Conservation (phyloP, 2,888 invertebrate species). For the Creontiades dilutus region DNA sequence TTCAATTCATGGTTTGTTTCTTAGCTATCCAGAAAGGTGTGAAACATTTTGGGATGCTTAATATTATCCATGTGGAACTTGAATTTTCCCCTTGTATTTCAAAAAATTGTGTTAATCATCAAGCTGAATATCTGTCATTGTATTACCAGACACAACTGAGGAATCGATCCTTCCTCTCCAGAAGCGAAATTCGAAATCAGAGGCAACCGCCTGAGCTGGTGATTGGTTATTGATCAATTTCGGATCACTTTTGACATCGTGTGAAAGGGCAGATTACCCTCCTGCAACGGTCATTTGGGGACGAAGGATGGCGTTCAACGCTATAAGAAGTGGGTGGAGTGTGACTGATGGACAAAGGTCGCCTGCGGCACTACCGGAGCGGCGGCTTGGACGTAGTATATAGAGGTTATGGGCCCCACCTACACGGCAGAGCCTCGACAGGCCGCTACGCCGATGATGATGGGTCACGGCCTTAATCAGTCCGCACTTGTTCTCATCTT, state of each 20-base stretch:
- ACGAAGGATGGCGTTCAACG: background rate
- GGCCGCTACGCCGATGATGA: background rate
- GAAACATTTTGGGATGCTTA: too few species aligned
- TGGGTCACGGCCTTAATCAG: slow-evolving; percentile 33
- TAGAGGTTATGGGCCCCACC: slow-evolving; percentile 7
- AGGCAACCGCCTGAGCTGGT: background rate
- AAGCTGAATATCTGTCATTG: too few species aligned
- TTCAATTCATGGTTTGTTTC: too few species aligned
- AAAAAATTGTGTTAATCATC: too few species aligned
- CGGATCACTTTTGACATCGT: slow-evolving; percentile 22
- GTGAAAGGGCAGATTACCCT: slow-evolving; percentile 4
- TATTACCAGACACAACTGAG: too few species aligned
- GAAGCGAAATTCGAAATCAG: too few species aligned
- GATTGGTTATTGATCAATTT: background rate
- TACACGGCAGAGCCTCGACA: background rate
- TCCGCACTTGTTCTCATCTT: background rate
- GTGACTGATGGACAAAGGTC: slow-evolving; percentile 50
- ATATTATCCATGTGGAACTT: too few species aligned
- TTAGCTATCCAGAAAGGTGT: too few species aligned
- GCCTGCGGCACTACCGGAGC: slow-evolving; percentile 1
- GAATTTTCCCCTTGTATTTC: too few species aligned
- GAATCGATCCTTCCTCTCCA: too few species aligned
- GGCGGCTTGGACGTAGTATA: background rate
- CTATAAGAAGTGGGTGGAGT: background rate
- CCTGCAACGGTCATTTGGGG: slow-evolving; percentile 8